Percentiles rank a stretch among this genome's conserved stretches.
Evolutionary conservation across 2,888 invertebrate species (phyloP).

Genomic region (Zonitis immaculata): DNA sequence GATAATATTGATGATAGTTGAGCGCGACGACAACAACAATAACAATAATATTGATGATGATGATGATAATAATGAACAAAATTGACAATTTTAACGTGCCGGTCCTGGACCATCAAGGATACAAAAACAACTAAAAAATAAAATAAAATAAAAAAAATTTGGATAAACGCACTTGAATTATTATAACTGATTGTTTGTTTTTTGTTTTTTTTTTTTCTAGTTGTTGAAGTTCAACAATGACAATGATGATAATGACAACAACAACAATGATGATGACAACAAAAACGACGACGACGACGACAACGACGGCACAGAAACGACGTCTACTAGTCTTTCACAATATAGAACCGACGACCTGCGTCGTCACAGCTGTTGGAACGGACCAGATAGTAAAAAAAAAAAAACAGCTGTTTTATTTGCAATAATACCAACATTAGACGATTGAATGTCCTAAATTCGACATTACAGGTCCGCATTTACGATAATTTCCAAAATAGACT

Average conservation of each 20-base stretch:
- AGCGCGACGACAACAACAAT: not conserved
- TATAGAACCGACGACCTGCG: constrained; percentile 2
- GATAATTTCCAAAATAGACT: no score
- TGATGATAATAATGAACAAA: not conserved
- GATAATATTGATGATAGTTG: not conserved
- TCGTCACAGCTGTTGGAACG: constrained; percentile 5
- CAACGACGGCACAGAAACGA: not conserved
- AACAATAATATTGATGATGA: not conserved
- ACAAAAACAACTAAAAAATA: not conserved
- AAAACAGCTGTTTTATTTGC: constrained; percentile 11
- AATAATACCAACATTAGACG: not conserved
- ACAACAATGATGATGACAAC: not conserved
- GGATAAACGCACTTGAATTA: not conserved
- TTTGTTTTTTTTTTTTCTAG: no score
- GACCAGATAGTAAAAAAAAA: no score
- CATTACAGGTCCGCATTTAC: not conserved
- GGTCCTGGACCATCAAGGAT: constrained; percentile 31
- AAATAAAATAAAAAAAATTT: not conserved
- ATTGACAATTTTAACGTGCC: constrained; percentile 23
- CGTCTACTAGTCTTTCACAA: constrained; percentile 1
- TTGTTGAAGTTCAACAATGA: not conserved
- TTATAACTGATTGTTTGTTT: no score
- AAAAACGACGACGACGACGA: not conserved
- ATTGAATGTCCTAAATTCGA: not conserved
- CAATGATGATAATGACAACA: not conserved